Evolutionary conservation across 2,888 invertebrate species (phyloP), one percentile per base, ranked within the genome.

Genomic region (Lithophane socia): DNA sequence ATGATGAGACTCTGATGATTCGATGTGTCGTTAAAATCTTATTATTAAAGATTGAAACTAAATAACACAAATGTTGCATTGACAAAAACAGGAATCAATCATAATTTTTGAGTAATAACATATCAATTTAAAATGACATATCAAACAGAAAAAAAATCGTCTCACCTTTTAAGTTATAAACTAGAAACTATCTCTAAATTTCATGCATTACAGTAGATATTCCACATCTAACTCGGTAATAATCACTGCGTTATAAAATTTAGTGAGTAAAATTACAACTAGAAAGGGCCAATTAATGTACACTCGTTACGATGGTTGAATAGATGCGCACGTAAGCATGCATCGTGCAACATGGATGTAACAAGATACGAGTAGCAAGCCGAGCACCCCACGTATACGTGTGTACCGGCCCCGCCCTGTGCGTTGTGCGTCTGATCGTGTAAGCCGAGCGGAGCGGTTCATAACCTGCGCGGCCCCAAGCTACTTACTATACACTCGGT

Each of bases 171-270:
- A 88, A 89, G 88, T 92, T 92, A 92, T 85, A 90, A 91, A 92
- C 94, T 94, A 95, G 87, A 89, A 88, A 90, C 93, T 95, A 95
- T 92, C 80, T 89, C 93, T 94, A 94, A 92, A 84, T 88, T 92
- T 93, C 94, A 95, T 94, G 94, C 94, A 94, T 91, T 91, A 92
- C 85, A 90, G 86, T 89, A 88, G 87, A 92, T 90, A 92, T 88
- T 87, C 87, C 91, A 86, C 90, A 89, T 87, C 83, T 89, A 89
- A 86, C 86, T 87, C 88, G 86, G 84, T 88, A 84, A 85, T 84
- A 79, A 79, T 86, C 88, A 89, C 88, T 88, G 85, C 76, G 80
- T 87, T 86, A 85, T 86, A 89, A 82, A 85, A 86, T 79, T 84
- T 82, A 84, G 90, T 87, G 90, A 90, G 87, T 88, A 83, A 87